These are phyloP conservation scores for Yponomeuta cagnagella DNA, from an alignment of 2,888 invertebrate species.

Conservation along the genomic window DNA sequence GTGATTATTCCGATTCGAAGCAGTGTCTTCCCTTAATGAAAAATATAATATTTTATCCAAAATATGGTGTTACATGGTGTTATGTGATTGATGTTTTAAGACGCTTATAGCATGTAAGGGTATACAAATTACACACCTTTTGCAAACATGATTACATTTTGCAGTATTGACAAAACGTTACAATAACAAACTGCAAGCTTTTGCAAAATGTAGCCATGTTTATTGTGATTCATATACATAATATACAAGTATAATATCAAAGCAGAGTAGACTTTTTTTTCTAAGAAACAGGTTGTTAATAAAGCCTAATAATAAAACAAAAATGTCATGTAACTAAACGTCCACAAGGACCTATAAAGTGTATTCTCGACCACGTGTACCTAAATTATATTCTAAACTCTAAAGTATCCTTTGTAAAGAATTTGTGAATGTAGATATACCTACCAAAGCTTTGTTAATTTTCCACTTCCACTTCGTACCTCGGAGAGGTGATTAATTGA, in stretches of 20 bases:
- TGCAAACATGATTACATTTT: not conserved
- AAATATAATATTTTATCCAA: not conserved
- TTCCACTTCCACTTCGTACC: not conserved
- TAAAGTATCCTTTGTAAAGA: no score
- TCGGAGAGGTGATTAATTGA: not conserved
- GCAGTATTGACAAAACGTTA: not conserved
- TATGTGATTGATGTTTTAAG: constrained; percentile 63
- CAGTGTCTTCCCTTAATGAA: not conserved
- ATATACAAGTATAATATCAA: not conserved
- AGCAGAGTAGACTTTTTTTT: not conserved
- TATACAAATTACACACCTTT: constrained; percentile 11
- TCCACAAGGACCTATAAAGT: no score
- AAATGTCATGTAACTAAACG: no score
- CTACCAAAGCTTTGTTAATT: not conserved
- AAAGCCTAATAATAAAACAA: not conserved
- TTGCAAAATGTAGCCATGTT: not conserved
- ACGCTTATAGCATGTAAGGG: constrained; percentile 59
- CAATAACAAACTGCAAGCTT: not conserved
- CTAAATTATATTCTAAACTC: no score
- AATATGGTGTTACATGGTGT: constrained; percentile 26
- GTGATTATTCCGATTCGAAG: not conserved
- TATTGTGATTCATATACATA: not conserved
- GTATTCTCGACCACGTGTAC: no score
- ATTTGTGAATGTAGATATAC: not conserved
- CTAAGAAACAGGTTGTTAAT: not conserved